phyloP scores from a whole-genome alignment of 2,113 vertebrate species.

The Setophaga coronata region DNA sequence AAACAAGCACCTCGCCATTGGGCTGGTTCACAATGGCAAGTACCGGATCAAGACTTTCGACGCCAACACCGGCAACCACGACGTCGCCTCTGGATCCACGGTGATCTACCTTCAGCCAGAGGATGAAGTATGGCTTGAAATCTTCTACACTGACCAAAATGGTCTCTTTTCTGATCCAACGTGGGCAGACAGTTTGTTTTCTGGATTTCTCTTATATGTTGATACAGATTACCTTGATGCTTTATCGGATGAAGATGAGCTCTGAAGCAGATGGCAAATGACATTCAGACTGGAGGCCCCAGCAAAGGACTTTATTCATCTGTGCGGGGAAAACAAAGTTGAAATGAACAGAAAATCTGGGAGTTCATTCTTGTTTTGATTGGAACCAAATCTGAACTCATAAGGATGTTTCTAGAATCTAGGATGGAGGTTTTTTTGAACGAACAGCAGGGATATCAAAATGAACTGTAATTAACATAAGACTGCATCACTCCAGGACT shows the following conservation, averaged over 20 bases:
- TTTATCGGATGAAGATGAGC: constrained; percentile 86
- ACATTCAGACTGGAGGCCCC: background rate
- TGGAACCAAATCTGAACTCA: background rate
- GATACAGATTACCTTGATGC: constrained; percentile 93
- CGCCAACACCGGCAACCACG: constrained; percentile 96
- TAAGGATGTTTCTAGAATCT: background rate
- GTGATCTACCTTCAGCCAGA: constrained; percentile 92
- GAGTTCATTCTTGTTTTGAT: background rate
- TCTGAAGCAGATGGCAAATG: constrained; percentile 46
- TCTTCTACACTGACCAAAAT: constrained; percentile 94
- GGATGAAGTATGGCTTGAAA: constrained; percentile 97
- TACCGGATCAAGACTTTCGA: constrained; percentile 95
- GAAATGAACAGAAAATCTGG: background rate
- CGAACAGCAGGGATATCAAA: background rate
- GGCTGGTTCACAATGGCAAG: constrained; percentile 92
- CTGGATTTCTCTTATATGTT: constrained; percentile 93
- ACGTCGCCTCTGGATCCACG: constrained; percentile 92
- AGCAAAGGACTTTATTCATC: background rate
- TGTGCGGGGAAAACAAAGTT: background rate
- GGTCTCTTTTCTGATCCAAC: constrained; percentile 93
- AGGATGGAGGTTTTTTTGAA: constrained; percentile 24
- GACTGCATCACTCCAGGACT: constrained; percentile 1
- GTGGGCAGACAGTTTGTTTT: constrained; percentile 96
- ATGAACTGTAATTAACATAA: constrained; percentile 11
- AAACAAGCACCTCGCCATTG: constrained; percentile 95